A percentile compares a stretch with the other conserved stretches of the same genome.
phyloP scores from a whole-genome alignment of 2,113 vertebrate species.

The Desmodus rotundus region DNA sequence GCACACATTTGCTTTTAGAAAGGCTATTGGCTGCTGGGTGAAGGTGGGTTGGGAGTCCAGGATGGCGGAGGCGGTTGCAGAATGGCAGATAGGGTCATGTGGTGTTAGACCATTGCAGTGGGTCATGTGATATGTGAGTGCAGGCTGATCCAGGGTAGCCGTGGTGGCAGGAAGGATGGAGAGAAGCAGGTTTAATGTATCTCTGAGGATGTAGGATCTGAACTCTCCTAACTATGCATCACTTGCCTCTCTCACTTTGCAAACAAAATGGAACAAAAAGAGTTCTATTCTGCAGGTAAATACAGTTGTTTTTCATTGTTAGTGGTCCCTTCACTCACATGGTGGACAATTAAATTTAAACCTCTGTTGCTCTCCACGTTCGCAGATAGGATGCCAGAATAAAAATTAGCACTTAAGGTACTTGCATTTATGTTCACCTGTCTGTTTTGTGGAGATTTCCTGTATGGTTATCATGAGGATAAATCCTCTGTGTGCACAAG shows the following conservation, averaged over 20 bases:
- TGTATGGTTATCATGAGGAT: background rate
- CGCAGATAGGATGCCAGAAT: background rate
- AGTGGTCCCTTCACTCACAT: background rate
- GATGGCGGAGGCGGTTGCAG: background rate
- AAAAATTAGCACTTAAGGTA: background rate
- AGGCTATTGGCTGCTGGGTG: background rate
- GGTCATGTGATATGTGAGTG: rapidly evolving
- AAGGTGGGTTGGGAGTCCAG: background rate
- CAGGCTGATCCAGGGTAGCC: background rate
- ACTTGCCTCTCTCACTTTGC: background rate
- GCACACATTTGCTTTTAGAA: background rate
- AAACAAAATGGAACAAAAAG: background rate
- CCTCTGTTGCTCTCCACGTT: background rate
- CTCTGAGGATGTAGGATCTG: background rate
- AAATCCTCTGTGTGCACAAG: background rate
- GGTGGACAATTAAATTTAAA: background rate
- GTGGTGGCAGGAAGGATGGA: background rate
- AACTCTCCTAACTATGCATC: background rate
- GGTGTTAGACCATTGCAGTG: too few species aligned
- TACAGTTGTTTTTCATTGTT: background rate
- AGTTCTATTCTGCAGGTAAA: background rate
- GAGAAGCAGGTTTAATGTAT: background rate
- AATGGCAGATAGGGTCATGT: too few species aligned
- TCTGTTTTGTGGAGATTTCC: background rate
- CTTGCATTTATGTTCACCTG: background rate